These are phyloP conservation scores for Triplophysa bombifrons DNA, from an alignment of 2,797 vertebrate species.

Conservation along the genomic window DNA sequence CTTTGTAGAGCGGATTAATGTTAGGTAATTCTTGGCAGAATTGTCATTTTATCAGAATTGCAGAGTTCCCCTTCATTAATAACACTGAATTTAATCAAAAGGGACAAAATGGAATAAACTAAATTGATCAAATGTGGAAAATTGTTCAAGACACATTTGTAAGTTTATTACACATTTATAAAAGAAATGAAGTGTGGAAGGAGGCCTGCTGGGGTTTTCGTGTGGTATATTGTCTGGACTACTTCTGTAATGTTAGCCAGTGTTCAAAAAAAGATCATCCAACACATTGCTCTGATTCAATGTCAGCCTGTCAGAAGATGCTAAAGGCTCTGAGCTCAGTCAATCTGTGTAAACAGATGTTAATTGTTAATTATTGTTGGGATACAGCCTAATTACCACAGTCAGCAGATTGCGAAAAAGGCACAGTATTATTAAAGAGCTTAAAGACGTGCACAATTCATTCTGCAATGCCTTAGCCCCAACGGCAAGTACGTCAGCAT, in stretches of 20 bases:
- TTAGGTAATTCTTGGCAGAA: too few relatives aligned
- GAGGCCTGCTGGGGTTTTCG: background rate
- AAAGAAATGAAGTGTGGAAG: background rate
- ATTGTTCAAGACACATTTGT: too few relatives aligned
- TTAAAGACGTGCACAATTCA: constrained; percentile 26
- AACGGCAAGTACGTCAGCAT: background rate
- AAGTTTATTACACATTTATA: background rate
- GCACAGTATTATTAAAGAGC: constrained; percentile 11
- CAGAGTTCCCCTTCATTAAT: too few relatives aligned
- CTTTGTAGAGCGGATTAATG: too few relatives aligned
- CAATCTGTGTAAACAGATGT: constrained; percentile 12
- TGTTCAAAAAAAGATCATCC: background rate
- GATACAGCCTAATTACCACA: background rate
- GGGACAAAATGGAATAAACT: too few relatives aligned
- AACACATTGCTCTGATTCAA: background rate
- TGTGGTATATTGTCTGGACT: background rate
- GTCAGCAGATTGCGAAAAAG: constrained; percentile 5
- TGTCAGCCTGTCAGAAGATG: background rate
- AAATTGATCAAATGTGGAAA: too few relatives aligned
- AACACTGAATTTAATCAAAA: too few relatives aligned
- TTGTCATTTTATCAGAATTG: too few relatives aligned
- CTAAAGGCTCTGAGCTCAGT: constrained; percentile 4
- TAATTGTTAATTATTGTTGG: constrained; percentile 6
- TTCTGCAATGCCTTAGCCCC: background rate
- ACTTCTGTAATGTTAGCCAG: background rate